Evolutionary conservation across 2,113 vertebrate genomes (phyloP).

Genomic region (Pithys albifrons): DNA sequence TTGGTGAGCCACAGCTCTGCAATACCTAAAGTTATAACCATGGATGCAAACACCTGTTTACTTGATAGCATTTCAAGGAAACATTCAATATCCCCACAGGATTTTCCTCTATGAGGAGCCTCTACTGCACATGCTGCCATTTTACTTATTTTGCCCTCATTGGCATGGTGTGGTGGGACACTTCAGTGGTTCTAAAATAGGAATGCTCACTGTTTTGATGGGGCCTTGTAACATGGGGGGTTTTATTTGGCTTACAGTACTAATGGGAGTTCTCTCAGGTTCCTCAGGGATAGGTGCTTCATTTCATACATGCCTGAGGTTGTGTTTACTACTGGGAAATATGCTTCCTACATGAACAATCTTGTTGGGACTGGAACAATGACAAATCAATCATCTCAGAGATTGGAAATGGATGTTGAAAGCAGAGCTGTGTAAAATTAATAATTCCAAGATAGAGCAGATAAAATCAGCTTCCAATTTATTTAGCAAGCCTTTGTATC

Average conservation of each 20-base stretch:
- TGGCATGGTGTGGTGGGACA: background rate
- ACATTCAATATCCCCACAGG: background rate
- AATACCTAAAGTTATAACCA: background rate
- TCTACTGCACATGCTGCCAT: background rate
- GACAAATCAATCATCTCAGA: conserved; percentile 14
- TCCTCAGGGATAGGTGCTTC: background rate
- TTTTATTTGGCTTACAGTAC: background rate
- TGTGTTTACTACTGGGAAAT: background rate
- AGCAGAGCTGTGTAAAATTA: conserved; percentile 13
- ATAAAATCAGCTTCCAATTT: background rate
- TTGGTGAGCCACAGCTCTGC: background rate
- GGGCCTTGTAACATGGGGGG: background rate
- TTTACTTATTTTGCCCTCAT: background rate
- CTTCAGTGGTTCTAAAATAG: background rate
- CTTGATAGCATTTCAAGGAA: background rate
- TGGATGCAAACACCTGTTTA: background rate
- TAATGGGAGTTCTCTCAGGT: background rate
- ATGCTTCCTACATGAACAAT: background rate
- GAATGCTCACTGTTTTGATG: background rate
- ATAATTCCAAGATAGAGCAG: background rate
- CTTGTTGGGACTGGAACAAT: conserved; percentile 2
- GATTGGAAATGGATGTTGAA: background rate
- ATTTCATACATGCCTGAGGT: conserved; percentile 16
- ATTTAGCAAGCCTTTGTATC: background rate
- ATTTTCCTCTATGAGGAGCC: background rate